Evolutionary conservation across 2,888 invertebrate species (phyloP), one percentile per base, ranked within the genome.

Genomic region (Auanema freiburgensis): DNA sequence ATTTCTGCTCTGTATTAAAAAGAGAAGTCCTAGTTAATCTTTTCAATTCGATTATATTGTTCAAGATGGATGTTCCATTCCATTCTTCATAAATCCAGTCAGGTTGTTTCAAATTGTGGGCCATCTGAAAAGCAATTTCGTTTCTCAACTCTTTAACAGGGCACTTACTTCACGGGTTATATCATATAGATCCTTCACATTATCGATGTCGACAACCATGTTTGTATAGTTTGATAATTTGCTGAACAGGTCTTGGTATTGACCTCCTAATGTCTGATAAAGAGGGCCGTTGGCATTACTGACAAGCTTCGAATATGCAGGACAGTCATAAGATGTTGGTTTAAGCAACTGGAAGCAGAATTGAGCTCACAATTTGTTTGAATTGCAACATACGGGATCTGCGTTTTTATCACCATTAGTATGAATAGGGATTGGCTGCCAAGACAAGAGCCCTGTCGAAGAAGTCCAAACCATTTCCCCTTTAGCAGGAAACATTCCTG

Each of bases 401-500:
- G 67, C 61, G 16, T 21, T 56, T 12, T 57, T 57, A 21, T 56
- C 40, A 10, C 65, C 63, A 40, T 54, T 58, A 14, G 72, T 49
- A 49, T 71, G 76, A 44, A 75, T 64, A 14, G 75, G 71, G 18
- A 67, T 65, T 10, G 75, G 75, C 50, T 76, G 76, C 75, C 75
- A 76, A 4, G 55, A 42, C 23, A 65, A 21, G 1, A 49, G 57
- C 43, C 14, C 46, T 18, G 21, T 24, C 6, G 57, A 42, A 14
- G 67, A 61, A 23, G 64, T 66, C 67, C 74, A 74, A 10, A 67
- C 58, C 3, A 65, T 56, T 8, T 63, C 57, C 0, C 59, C 59
- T 23, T 56, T 65, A 24, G 78, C 72, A 16, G 76, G 90, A 83
- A 88, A 92, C 49, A 92, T 84, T 1, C 91, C 93, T 55, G 92